These are phyloP conservation scores for Drosophila macrospina DNA, from an alignment of 2,888 invertebrate genomes.

Conservation along the genomic window DNA sequence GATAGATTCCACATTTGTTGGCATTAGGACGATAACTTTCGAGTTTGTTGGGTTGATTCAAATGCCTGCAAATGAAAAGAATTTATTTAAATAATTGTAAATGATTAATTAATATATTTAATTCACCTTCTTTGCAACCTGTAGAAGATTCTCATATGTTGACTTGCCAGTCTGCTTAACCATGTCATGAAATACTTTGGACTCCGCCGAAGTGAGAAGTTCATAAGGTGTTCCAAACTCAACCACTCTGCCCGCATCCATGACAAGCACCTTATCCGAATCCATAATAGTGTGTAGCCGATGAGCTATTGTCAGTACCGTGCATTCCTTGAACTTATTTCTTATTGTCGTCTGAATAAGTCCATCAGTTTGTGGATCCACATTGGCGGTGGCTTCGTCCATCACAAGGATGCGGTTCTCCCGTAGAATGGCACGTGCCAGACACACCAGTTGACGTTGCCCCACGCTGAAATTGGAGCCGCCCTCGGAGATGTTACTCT, in stretches of 20 bases:
- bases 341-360: slow-evolving; percentile 93
- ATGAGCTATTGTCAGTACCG: slow-evolving; percentile 97
- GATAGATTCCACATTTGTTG: neutral
- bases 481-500: slow-evolving; percentile 91
- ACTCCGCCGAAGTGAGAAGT: slow-evolving; percentile 86
- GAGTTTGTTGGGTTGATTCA: slow-evolving; percentile 42
- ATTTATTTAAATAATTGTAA: neutral
- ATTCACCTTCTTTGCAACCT: slow-evolving; percentile 87
- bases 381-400: slow-evolving; percentile 97
- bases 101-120: neutral
- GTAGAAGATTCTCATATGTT: slow-evolving; percentile 88
- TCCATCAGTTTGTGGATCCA: slow-evolving; percentile 95
- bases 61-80: slow-evolving; percentile 52
- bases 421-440: slow-evolving; percentile 95
- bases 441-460: slow-evolving; percentile 94
- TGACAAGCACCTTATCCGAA: slow-evolving; percentile 88
- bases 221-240: slow-evolving; percentile 90
- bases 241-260: slow-evolving; percentile 89
- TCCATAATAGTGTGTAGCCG: slow-evolving; percentile 93
- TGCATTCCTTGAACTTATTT: slow-evolving; percentile 91
- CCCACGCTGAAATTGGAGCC: slow-evolving; percentile 94
- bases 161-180: slow-evolving; percentile 88
- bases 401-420: slow-evolving; percentile 93
- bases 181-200: slow-evolving; percentile 86
- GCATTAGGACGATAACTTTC: slow-evolving; percentile 47